phyloP scores from a whole-genome alignment of 2,888 invertebrate species.

The Rhingia campestris region DNA sequence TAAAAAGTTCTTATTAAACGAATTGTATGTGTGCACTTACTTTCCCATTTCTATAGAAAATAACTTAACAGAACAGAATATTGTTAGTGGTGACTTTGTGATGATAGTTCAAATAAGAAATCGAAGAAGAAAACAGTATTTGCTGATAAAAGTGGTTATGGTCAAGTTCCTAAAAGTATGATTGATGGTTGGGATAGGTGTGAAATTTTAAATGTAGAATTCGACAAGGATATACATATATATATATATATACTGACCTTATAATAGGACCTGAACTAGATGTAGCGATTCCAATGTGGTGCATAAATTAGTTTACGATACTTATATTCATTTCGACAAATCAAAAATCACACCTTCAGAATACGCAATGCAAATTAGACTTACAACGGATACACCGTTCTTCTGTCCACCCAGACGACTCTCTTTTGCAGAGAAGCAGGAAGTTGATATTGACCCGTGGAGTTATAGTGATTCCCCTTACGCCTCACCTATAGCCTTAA shows the following conservation, averaged over 20 bases:
- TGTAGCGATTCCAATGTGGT: background rate
- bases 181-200: background rate
- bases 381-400: conserved; percentile 16
- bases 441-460: background rate
- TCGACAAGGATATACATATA: too few relatives aligned
- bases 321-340: conserved; percentile 13
- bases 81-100: background rate
- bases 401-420: conserved; percentile 24
- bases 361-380: conserved; percentile 30
- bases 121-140: too few relatives aligned
- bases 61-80: background rate
- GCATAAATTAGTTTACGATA: background rate
- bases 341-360: background rate
- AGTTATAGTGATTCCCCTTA: conserved; percentile 20
- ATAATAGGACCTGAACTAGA: conserved; percentile 1
- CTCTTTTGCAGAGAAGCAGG: conserved; percentile 9
- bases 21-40: background rate
- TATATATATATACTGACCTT: too few relatives aligned
- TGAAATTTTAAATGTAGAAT: conserved; percentile 1
- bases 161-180: too few relatives aligned
- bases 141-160: background rate
- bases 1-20: background rate
- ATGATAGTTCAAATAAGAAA: background rate
- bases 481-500: conserved; percentile 15
- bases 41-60: background rate